Percentiles rank a stretch among this genome's conserved stretches.
Evolutionary conservation across 2,113 vertebrate species (phyloP).

Genomic region (Etheostoma cragini): DNA sequence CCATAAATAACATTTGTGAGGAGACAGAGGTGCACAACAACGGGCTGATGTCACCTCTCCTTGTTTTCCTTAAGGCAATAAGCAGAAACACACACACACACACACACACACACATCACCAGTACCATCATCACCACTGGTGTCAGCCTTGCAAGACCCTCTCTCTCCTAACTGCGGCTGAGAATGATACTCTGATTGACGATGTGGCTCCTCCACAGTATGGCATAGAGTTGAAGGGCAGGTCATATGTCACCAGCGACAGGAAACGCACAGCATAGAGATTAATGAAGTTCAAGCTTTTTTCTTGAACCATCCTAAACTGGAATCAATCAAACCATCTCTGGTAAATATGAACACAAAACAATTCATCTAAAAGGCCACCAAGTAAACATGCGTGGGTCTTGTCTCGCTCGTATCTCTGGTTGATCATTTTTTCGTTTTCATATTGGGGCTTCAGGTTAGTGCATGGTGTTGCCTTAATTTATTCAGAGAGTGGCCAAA

Average conservation of each 20-base stretch:
- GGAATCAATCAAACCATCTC: slow-evolving; percentile 67
- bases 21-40: slow-evolving; percentile 43
- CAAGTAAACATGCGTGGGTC: slow-evolving; percentile 13
- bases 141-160: slow-evolving; percentile 23
- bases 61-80: slow-evolving; percentile 30
- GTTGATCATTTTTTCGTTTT: neutral
- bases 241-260: slow-evolving; percentile 64
- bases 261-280: slow-evolving; percentile 41
- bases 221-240: slow-evolving; percentile 73
- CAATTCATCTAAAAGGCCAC: slow-evolving; percentile 48
- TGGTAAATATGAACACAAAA: slow-evolving; percentile 61
- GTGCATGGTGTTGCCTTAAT: no score
- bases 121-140: slow-evolving; percentile 1
- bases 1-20: slow-evolving; percentile 72
- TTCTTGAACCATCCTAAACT: slow-evolving; percentile 30
- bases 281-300: slow-evolving; percentile 50
- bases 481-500: no score
- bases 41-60: slow-evolving; percentile 67
- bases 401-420: slow-evolving; percentile 41
- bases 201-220: slow-evolving; percentile 43
- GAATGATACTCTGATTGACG: slow-evolving; percentile 54
- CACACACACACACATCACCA: neutral
- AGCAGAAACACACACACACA: slow-evolving; percentile 13
- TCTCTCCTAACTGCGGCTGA: slow-evolving; percentile 25
- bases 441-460: neutral